These are phyloP conservation scores for Desoria tigrina DNA, from an alignment of 2,888 invertebrate species.

Conservation along the genomic window DNA sequence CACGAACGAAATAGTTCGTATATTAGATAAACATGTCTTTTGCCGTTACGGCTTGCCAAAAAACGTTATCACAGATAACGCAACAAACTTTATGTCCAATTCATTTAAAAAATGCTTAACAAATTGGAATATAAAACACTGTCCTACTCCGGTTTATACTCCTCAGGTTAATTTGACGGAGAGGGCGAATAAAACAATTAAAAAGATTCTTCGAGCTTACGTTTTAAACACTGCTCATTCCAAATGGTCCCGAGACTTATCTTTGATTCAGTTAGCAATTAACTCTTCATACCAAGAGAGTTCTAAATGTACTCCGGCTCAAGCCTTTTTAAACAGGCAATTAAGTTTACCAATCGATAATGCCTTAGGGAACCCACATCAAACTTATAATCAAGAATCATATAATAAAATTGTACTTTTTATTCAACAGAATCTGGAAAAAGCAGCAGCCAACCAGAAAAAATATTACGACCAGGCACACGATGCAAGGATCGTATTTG, in stretches of 20 bases:
- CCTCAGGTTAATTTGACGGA: conserved; percentile 46
- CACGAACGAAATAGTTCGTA: conserved; percentile 14
- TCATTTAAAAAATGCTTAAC: conserved; percentile 17
- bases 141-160: conserved; percentile 33
- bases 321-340: neutral
- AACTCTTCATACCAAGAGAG: conserved; percentile 1
- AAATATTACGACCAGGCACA: too few species aligned
- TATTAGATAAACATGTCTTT: conserved; percentile 30
- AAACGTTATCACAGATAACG: conserved; percentile 29
- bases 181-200: conserved; percentile 30
- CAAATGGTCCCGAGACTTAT: neutral
- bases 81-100: conserved; percentile 33
- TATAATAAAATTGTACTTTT: too few species aligned
- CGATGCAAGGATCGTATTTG: too few species aligned
- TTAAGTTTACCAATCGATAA: conserved; percentile 2
- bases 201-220: neutral
- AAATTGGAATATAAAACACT: conserved; percentile 27
- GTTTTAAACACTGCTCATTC: neutral
- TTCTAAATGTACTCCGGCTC: neutral
- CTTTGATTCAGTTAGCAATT: conserved; percentile 2
- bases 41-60: conserved; percentile 39
- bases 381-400: too few species aligned
- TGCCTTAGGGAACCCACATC: too few species aligned
- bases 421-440: too few species aligned
- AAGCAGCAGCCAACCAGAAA: too few species aligned